Conservation (phyloP, 2,888 invertebrate species). For the Saturnia pavonia region DNA sequence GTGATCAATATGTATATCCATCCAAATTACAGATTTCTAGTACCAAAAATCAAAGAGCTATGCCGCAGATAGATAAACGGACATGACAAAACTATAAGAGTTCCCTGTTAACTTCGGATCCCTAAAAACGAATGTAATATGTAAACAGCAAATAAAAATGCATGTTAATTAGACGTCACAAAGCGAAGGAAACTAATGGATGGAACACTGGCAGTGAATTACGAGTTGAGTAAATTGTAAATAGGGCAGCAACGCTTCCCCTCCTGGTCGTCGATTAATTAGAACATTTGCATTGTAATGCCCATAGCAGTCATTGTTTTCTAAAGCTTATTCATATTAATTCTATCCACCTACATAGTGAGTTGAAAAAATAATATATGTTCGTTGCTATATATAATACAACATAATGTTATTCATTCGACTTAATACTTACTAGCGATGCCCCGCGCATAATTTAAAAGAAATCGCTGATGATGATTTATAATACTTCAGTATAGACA, state of each 20-base stretch:
- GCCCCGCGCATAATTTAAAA: too few species aligned
- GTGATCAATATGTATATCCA: too few species aligned
- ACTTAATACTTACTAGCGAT: too few species aligned
- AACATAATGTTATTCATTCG: neutral
- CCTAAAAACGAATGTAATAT: neutral
- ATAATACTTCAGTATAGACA: too few species aligned
- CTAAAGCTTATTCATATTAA: constrained; percentile 51
- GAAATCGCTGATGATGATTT: too few species aligned
- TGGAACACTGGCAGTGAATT: constrained; percentile 9
- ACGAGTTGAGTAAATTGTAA: constrained; percentile 18
- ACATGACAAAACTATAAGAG: too few species aligned
- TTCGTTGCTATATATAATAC: constrained; percentile 14
- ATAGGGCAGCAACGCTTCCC: constrained; percentile 24
- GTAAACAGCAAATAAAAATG: constrained; percentile 3
- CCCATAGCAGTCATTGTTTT: constrained; percentile 54
- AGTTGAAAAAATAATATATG: constrained; percentile 16
- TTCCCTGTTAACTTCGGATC: too few species aligned
- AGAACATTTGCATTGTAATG: constrained; percentile 59
- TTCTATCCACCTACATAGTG: constrained; percentile 30
- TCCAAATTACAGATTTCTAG: too few species aligned
- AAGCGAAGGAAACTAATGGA: neutral
- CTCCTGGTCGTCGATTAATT: constrained; percentile 57
- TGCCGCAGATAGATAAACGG: too few species aligned
- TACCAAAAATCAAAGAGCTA: too few species aligned
- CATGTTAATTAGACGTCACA: neutral